Conservation (phyloP, 2,113 vertebrate genomes). For the Miniopterus natalensis region DNA sequence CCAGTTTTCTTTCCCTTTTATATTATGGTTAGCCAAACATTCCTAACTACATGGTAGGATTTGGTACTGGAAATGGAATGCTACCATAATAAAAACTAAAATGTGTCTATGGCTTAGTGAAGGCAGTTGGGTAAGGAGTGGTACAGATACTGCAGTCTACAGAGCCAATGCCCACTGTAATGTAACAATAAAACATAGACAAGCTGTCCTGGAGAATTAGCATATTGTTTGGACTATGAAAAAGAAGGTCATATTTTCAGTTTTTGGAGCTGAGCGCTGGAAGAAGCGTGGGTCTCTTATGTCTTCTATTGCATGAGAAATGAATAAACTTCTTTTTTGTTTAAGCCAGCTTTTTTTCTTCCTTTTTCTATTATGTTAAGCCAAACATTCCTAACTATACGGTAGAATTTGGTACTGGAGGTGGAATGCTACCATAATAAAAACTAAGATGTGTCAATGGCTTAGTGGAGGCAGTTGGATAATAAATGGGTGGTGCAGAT, state of each 20-base stretch:
- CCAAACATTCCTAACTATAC: background rate
- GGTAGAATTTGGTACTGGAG: background rate
- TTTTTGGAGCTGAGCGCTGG: background rate
- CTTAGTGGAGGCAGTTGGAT: background rate
- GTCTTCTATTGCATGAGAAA: background rate
- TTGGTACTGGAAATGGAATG: background rate
- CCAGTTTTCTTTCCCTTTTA: background rate
- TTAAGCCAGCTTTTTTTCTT: background rate
- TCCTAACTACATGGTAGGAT: background rate
- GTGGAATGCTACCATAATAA: background rate
- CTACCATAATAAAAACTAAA: background rate
- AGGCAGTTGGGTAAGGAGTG: background rate
- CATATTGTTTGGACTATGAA: background rate
- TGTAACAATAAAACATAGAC: background rate
- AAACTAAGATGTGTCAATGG: background rate
- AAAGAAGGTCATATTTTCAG: background rate
- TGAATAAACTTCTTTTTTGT: slow-evolving; percentile 31
- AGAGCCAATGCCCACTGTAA: background rate
- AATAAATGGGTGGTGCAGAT: background rate
- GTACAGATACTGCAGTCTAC: background rate
- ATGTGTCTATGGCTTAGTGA: background rate
- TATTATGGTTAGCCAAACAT: background rate
- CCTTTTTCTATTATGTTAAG: background rate
- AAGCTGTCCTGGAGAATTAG: background rate
- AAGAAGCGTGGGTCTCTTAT: background rate